Percentiles rank a stretch among this genome's conserved stretches.
These are phyloP conservation scores for Microtus richardsoni DNA, from an alignment of 2,113 vertebrate genomes.

Conservation along the genomic window DNA sequence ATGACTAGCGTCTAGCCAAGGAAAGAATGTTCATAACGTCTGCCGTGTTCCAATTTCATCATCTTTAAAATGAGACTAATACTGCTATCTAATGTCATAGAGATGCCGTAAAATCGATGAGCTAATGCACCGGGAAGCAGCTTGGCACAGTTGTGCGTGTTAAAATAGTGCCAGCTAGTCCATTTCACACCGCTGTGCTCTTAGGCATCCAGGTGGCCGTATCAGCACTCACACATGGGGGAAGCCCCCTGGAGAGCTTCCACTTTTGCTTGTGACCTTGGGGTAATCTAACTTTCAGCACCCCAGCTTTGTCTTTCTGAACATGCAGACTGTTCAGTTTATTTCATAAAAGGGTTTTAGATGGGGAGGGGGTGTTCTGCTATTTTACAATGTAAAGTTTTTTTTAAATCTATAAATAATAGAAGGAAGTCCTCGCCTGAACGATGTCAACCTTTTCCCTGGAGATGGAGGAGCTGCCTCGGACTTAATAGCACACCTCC, in stretches of 20 bases:
- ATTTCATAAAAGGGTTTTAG: conserved; percentile 37
- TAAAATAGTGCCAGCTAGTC: neutral
- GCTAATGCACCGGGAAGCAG: neutral
- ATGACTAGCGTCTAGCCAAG: neutral
- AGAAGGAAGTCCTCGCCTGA: conserved; percentile 19
- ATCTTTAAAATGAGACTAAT: conserved; percentile 47
- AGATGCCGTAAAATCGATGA: neutral
- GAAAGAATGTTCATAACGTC: neutral
- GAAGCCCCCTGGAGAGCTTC: neutral
- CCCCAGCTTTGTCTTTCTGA: conserved; percentile 22
- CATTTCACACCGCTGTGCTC: neutral
- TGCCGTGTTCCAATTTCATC: conserved; percentile 10
- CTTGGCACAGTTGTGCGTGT: neutral
- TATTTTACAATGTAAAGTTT: conserved; percentile 59
- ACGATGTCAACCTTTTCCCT: conserved; percentile 45
- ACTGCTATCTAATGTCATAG: neutral
- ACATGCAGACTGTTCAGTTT: conserved; percentile 42
- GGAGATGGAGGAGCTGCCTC: conserved; percentile 59
- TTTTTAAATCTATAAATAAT: conserved; percentile 40
- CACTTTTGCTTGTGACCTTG: neutral
- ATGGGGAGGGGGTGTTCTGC: neutral
- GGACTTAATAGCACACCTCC: conserved; percentile 67
- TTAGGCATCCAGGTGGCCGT: neutral
- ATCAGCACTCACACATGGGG: neutral
- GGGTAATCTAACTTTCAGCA: conserved; percentile 40